Percentiles rank a stretch among this genome's conserved stretches.
Conservation (phyloP, 2,888 invertebrate species). For the Parnassius smintheus region DNA sequence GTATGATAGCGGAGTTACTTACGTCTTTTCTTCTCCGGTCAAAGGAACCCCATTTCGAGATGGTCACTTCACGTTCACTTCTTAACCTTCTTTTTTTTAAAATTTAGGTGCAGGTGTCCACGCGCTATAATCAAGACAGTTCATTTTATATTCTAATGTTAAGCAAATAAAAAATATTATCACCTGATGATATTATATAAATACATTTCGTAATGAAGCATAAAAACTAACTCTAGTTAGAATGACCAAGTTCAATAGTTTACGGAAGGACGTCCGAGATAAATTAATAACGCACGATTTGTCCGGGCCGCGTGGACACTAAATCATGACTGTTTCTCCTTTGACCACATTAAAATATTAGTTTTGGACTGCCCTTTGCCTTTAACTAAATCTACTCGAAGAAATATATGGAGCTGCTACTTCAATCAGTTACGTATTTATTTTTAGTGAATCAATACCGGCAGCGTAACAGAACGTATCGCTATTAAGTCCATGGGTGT, state of each 20-base stretch:
- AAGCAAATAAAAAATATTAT: not conserved
- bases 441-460: no score
- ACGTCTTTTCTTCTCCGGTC: no score
- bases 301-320: conserved; percentile 50
- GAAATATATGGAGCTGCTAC: conserved; percentile 34
- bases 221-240: conserved; percentile 25
- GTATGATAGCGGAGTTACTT: no score
- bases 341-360: conserved; percentile 64
- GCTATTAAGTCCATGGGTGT: no score
- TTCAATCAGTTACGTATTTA: not conserved
- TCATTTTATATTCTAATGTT: not conserved
- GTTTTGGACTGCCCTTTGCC: conserved; percentile 46
- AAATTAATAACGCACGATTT: conserved; percentile 68
- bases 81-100: no score
- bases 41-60: no score
- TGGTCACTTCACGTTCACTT: no score
- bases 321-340: conserved; percentile 54
- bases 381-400: conserved; percentile 37
- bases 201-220: not conserved
- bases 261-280: conserved; percentile 40
- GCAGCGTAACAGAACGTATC: no score
- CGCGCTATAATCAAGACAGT: not conserved
- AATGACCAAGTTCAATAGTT: conserved; percentile 42
- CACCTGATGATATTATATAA: not conserved
- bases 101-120: no score